These are phyloP conservation scores for Drosophila flavopinicola DNA, from an alignment of 2,888 invertebrate genomes.

Conservation along the genomic window DNA sequence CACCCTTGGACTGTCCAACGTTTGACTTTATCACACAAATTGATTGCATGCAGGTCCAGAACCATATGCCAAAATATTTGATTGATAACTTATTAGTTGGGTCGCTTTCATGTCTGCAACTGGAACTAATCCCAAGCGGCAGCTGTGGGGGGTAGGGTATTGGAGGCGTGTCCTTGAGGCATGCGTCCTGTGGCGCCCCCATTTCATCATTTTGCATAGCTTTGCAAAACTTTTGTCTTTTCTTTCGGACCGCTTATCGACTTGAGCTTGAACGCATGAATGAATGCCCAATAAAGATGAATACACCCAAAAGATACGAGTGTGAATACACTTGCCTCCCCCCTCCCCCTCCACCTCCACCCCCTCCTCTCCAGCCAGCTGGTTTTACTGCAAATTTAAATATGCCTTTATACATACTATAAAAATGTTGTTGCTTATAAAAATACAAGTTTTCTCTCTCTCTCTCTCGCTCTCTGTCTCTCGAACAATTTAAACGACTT, in stretches of 20 bases:
- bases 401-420: constrained; percentile 31
- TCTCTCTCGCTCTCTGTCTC: too few relatives aligned
- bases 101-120: constrained; percentile 49
- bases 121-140: constrained; percentile 37
- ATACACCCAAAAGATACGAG: constrained; percentile 53
- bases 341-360: not conserved
- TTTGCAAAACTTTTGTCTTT: constrained; percentile 71
- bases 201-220: constrained; percentile 64
- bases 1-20: constrained; percentile 23
- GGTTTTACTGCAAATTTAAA: constrained; percentile 47
- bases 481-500: constrained; percentile 47
- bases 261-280: constrained; percentile 68
- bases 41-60: constrained; percentile 62
- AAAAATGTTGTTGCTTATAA: constrained; percentile 23
- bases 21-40: constrained; percentile 61
- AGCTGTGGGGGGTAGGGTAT: constrained; percentile 1
- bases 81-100: constrained; percentile 79
- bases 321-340: constrained; percentile 21
- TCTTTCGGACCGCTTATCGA: constrained; percentile 51
- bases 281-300: constrained; percentile 78
- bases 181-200: constrained; percentile 3
- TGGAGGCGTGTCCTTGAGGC: constrained; percentile 1
- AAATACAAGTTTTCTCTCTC: constrained; percentile 45
- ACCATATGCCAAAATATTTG: constrained; percentile 75
- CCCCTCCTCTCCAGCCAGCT: constrained; percentile 6